These are phyloP conservation scores for Cyrtodaria siliqua DNA, from an alignment of 2,888 invertebrate genomes.

Conservation along the genomic window DNA sequence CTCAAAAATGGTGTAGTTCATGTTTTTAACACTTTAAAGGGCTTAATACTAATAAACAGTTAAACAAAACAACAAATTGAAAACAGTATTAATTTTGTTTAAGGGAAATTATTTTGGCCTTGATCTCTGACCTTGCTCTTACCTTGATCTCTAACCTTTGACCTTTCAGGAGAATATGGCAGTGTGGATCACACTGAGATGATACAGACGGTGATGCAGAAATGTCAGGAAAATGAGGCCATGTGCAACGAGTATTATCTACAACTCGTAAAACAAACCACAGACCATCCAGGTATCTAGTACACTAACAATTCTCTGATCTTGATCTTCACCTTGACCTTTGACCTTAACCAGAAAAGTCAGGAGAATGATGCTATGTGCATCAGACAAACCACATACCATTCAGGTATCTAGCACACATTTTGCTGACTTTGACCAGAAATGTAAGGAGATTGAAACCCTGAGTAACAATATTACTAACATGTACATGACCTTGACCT, in stretches of 20 bases:
- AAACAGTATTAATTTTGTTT: too few relatives aligned
- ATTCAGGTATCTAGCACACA: constrained; percentile 82
- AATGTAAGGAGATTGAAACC: constrained; percentile 94
- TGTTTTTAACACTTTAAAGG: too few relatives aligned
- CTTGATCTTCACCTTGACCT: too few relatives aligned
- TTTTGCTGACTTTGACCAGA: constrained; percentile 92
- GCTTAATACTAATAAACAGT: too few relatives aligned
- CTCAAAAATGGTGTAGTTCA: too few relatives aligned
- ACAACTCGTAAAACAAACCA: constrained; percentile 97
- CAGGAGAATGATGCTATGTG: constrained; percentile 94
- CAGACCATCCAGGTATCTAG: constrained; percentile 87
- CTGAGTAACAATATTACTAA: constrained; percentile 94
- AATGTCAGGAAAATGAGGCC: constrained; percentile 94
- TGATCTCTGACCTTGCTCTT: too few relatives aligned
- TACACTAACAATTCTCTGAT: neutral
- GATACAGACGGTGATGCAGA: constrained; percentile 95
- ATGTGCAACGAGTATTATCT: constrained; percentile 95
- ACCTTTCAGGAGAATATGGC: constrained; percentile 82
- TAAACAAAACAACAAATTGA: too few relatives aligned
- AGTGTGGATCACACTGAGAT: constrained; percentile 96
- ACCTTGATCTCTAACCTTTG: too few relatives aligned
- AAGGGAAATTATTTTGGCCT: too few relatives aligned
- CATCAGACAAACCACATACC: constrained; percentile 95
- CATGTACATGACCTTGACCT: too few relatives aligned
- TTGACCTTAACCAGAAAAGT: constrained; percentile 93